Evolutionary conservation across 2,888 invertebrate genomes (phyloP).

Genomic region (Pyrrhosoma nymphula): DNA sequence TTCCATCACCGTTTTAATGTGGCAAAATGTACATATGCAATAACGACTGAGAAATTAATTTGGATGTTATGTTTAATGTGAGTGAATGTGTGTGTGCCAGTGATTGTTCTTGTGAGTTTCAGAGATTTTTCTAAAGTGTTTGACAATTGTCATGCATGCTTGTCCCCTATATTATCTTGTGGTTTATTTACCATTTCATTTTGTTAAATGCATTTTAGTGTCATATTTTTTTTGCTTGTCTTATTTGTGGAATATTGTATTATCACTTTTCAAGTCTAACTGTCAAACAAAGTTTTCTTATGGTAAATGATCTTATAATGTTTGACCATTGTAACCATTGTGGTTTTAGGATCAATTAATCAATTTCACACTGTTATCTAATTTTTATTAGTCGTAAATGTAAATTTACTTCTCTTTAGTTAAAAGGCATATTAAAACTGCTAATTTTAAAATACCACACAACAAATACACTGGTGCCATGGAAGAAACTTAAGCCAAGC

Average conservation of each 20-base stretch:
- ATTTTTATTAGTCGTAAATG: slow-evolving; percentile 61
- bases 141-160: slow-evolving; percentile 61
- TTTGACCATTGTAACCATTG: slow-evolving; percentile 52
- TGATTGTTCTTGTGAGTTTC: slow-evolving; percentile 50
- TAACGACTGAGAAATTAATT: slow-evolving; percentile 58
- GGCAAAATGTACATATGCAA: slow-evolving; percentile 65
- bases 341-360: slow-evolving; percentile 66
- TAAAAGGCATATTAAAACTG: slow-evolving; percentile 60
- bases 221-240: slow-evolving; percentile 62
- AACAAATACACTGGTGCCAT: slow-evolving; percentile 65
- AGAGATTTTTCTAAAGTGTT: slow-evolving; percentile 63
- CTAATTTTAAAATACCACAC: slow-evolving; percentile 64
- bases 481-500: slow-evolving; percentile 60
- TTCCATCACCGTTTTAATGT: slow-evolving; percentile 64
- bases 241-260: slow-evolving; percentile 59
- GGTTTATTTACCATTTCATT: slow-evolving; percentile 61
- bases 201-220: slow-evolving; percentile 61
- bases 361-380: slow-evolving; percentile 41
- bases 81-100: slow-evolving; percentile 58
- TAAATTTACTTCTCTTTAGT: slow-evolving; percentile 54
- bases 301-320: slow-evolving; percentile 53
- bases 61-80: slow-evolving; percentile 65
- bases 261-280: slow-evolving; percentile 55
- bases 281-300: slow-evolving; percentile 46
- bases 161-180: slow-evolving; percentile 53